phyloP scores from a whole-genome alignment of 2,797 vertebrate genomes.

The Rhinoraja longicauda region DNA sequence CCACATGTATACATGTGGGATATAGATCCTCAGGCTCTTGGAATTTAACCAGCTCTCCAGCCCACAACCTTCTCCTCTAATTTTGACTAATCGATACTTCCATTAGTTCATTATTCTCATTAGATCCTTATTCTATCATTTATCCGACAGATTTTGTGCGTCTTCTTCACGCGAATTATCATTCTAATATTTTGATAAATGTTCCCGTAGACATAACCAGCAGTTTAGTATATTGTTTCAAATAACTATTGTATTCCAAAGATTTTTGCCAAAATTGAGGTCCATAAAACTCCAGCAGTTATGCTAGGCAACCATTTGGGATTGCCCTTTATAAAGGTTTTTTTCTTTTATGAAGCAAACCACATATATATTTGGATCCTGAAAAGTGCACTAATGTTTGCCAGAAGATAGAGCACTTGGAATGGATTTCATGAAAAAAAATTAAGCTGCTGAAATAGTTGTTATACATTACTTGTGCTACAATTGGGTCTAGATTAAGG shows the following conservation, averaged over 20 bases:
- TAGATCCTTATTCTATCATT: no score
- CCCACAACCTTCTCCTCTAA: no score
- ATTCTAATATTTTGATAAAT: not conserved
- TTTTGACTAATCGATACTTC: no score
- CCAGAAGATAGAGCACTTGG: not conserved
- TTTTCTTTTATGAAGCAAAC: not conserved
- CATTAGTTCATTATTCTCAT: no score
- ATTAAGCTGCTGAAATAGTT: not conserved
- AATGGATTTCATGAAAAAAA: not conserved
- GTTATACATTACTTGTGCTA: not conserved
- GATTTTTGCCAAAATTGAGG: not conserved
- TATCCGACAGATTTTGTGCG: no score
- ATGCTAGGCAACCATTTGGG: not conserved
- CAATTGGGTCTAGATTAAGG: not conserved
- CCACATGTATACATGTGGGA: no score
- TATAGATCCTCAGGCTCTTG: no score
- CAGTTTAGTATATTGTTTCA: not conserved
- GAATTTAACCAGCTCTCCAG: no score
- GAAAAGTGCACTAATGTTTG: not conserved
- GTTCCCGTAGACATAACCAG: no score
- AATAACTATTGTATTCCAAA: not conserved
- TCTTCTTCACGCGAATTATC: not conserved
- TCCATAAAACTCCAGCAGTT: not conserved
- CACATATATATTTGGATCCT: not conserved
- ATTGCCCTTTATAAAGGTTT: not conserved